Percentiles rank a stretch among this genome's conserved stretches.
Conservation (phyloP, 2,888 invertebrate genomes). For the Eupithecia subumbrata region DNA sequence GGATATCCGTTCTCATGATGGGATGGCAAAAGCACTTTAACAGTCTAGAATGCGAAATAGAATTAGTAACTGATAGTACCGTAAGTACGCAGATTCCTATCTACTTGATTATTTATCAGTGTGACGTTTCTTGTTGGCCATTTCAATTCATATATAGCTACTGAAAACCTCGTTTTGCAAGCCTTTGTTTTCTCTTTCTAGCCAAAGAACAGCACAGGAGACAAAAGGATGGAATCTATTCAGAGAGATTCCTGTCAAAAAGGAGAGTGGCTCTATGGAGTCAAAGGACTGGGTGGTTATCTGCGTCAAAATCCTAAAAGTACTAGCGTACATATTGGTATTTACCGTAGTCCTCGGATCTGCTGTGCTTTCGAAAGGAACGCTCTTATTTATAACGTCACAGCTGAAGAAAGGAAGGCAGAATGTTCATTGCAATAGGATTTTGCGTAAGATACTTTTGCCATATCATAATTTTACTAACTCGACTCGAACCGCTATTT, state of each 20-base stretch:
- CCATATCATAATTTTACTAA: background rate
- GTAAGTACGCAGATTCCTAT: background rate
- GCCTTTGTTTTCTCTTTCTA: conserved; percentile 48
- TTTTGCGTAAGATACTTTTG: conserved; percentile 57
- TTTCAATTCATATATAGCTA: background rate
- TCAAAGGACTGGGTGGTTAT: conserved; percentile 85
- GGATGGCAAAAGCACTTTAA: background rate
- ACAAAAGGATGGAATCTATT: conserved; percentile 91
- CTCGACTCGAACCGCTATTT: background rate
- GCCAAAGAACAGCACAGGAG: conserved; percentile 82
- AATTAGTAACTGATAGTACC: background rate
- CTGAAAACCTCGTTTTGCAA: background rate
- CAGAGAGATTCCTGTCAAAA: conserved; percentile 87
- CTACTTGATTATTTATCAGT: background rate
- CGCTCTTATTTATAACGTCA: conserved; percentile 89
- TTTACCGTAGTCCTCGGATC: conserved; percentile 87
- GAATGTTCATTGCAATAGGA: conserved; percentile 85
- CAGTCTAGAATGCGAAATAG: background rate
- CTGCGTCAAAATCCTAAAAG: conserved; percentile 86
- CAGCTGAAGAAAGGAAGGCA: conserved; percentile 84
- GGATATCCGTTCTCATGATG: background rate
- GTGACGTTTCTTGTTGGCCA: background rate
- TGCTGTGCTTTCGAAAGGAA: conserved; percentile 89
- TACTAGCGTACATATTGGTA: conserved; percentile 87
- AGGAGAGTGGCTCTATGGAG: conserved; percentile 87